Evolutionary conservation across 1,140 invertebrate species (phyloP), one percentile per base, ranked within the genome.

Genomic region (Cardiocondyla obscurior): DNA sequence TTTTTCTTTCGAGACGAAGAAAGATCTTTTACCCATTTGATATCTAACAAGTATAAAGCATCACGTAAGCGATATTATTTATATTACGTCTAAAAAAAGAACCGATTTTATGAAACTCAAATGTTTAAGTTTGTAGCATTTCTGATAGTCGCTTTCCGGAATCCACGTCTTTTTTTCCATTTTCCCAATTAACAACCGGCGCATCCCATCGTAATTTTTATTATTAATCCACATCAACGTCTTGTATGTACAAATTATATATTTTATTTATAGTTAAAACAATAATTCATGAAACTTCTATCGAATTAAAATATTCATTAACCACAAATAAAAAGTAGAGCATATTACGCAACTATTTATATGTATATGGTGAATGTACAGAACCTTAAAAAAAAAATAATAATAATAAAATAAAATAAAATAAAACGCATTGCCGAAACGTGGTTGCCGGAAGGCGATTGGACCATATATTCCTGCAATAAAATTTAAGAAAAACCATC

Each of bases 51-150:
- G 69, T 88, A 84, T 53, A 74, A 87, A 90, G 85, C 87, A 72
- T 88, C 82, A 88, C 73, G 67, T 85, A 84, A 91, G 89, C 88
- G 85, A 86, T 83, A 89, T 89, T 88, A 86, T 82, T 62, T 74
- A 91, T 92, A 91, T 91, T 67, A 42, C 14, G 33, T 55, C 12
- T 79, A 74, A 76, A 74, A 60, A 72, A 74, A 49, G 28, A 76
- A 76, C 16, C n/a, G 12, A 49, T 76, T 64, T 64, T 58, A 25
- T 25, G 53, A 73, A 73, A 73, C 57, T 73, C 16, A 30, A 64
- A 76, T 30, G 28, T 62, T 76, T 4, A 4, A 49, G 28, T 49
- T 62, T 79, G 16, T 19, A 85, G 83, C 62, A 30, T 81, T 33
- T 74, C 65, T 86, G 53, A 44, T 60, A 64, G 33, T 83, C 87